These are phyloP conservation scores for Osmerus eperlanus DNA, from an alignment of 2,113 vertebrate genomes.

Conservation along the genomic window DNA sequence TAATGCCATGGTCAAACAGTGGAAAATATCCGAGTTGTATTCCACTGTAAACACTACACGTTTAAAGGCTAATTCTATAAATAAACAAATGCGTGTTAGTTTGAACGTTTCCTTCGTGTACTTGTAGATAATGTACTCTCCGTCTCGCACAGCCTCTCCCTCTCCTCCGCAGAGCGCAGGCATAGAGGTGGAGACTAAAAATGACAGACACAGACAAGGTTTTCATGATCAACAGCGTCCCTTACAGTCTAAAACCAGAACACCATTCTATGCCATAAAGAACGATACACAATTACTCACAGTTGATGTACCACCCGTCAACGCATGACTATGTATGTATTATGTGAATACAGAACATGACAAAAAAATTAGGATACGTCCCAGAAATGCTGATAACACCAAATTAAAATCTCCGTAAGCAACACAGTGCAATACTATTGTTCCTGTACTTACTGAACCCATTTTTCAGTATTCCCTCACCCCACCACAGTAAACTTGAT, in stretches of 20 bases:
- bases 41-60: not conserved
- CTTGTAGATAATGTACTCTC: not conserved
- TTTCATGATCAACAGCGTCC: constrained; percentile 50
- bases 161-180: not conserved
- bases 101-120: not conserved
- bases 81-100: not conserved
- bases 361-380: too few species aligned
- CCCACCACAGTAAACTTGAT: not conserved
- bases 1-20: not conserved
- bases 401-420: too few species aligned
- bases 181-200: not conserved
- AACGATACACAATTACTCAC: not conserved
- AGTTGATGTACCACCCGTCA: not conserved
- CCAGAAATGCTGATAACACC: too few species aligned
- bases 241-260: constrained; percentile 39
- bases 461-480: too few species aligned
- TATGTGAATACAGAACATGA: too few species aligned
- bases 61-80: not conserved
- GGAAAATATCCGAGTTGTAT: not conserved
- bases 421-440: too few species aligned
- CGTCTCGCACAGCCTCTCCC: not conserved
- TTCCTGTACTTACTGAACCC: too few species aligned
- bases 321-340: not conserved
- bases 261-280: not conserved
- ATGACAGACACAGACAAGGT: not conserved